These are phyloP conservation scores for Papilio demoleus DNA, from an alignment of 2,888 invertebrate genomes.

Conservation along the genomic window DNA sequence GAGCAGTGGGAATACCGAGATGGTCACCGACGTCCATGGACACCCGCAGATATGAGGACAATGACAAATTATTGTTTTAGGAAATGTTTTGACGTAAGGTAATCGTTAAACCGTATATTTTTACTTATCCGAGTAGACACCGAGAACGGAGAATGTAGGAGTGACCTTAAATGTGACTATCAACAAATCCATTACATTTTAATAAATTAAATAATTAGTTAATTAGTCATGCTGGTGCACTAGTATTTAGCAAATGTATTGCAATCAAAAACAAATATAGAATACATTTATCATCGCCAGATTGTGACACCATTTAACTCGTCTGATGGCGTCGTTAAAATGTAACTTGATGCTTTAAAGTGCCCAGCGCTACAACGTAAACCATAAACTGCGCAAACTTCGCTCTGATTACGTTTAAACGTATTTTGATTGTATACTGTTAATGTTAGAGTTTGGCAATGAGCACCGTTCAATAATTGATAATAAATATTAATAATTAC, in stretches of 20 bases:
- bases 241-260: conserved; percentile 2
- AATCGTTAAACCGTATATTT: neutral
- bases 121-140: neutral
- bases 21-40: too few species aligned
- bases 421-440: conserved; percentile 19
- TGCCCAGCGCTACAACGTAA: conserved; percentile 31
- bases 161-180: conserved; percentile 11
- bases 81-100: too few species aligned
- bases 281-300: conserved; percentile 48
- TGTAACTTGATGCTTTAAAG: conserved; percentile 52
- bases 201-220: neutral
- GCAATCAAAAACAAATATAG: conserved; percentile 2
- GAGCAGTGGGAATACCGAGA: too few species aligned
- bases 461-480: too few species aligned
- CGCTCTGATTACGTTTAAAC: neutral
- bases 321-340: conserved; percentile 57
- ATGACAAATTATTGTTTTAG: too few species aligned
- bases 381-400: conserved; percentile 41
- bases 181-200: neutral
- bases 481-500: too few species aligned
- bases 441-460: too few species aligned
- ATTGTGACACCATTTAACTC: conserved; percentile 55
- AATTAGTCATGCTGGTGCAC: too few species aligned
- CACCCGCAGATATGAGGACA: too few species aligned
- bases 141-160: neutral